phyloP scores from a whole-genome alignment of 2,113 vertebrate genomes.

The Gasterosteus nipponicus region DNA sequence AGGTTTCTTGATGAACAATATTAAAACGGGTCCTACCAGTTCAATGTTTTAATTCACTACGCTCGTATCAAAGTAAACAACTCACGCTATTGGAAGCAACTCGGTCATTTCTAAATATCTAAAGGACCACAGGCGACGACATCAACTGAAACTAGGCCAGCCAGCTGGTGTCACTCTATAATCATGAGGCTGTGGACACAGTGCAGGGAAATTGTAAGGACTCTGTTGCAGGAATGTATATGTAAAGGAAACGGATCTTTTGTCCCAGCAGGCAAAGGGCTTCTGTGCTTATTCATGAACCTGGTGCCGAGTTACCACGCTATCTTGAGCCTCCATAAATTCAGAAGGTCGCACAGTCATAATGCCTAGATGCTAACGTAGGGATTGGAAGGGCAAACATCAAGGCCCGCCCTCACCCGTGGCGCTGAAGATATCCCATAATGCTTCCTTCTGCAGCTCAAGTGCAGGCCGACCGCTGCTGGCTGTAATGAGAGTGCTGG shows the following conservation, averaged over 20 bases:
- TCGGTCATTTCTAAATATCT: conserved; percentile 2
- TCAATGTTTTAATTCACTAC: not conserved
- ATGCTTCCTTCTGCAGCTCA: conserved; percentile 31
- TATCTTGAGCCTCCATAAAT: conserved; percentile 24
- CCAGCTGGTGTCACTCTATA: conserved; percentile 10
- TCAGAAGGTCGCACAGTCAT: conserved; percentile 34
- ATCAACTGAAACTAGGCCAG: conserved; percentile 20
- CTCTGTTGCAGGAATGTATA: conserved; percentile 15
- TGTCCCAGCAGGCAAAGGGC: not conserved
- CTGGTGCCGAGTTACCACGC: conserved; percentile 38
- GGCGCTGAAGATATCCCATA: conserved; percentile 51
- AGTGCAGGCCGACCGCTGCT: conserved; percentile 24
- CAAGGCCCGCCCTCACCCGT: conserved; percentile 12
- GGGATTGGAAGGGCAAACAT: conserved; percentile 2
- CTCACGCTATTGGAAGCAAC: not conserved
- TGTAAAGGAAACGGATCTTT: conserved; percentile 33
- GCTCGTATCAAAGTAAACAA: not conserved
- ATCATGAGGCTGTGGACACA: conserved; percentile 27
- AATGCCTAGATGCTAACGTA: conserved; percentile 34
- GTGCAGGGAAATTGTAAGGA: not conserved
- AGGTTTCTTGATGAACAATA: not conserved
- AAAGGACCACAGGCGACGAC: not conserved
- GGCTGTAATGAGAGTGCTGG: conserved; percentile 6
- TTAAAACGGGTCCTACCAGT: not conserved
- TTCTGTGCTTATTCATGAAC: conserved; percentile 26